These are phyloP conservation scores for Premnoplex brunnescens DNA, from an alignment of 2,797 vertebrate species.

Conservation along the genomic window DNA sequence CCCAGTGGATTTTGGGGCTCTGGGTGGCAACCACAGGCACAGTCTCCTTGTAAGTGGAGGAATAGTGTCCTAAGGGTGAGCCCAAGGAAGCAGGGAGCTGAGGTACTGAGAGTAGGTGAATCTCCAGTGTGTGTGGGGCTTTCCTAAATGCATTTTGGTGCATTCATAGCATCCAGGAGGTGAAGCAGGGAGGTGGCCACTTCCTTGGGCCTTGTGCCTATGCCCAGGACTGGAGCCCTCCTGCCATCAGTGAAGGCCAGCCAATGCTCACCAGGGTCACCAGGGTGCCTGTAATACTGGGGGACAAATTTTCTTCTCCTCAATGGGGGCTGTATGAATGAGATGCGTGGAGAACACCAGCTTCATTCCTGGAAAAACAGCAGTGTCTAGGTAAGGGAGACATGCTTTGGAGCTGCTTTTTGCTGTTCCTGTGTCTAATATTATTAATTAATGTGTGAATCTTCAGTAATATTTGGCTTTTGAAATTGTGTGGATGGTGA, in stretches of 20 bases:
- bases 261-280: not conserved
- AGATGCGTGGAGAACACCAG: fast-evolving
- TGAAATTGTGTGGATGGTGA: not conserved
- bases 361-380: not conserved
- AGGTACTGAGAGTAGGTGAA: not conserved
- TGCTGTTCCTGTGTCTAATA: not conserved
- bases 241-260: not conserved
- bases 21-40: not conserved
- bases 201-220: not conserved
- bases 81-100: not conserved
- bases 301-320: fast-evolving
- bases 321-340: not conserved
- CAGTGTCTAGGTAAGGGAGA: not conserved
- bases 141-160: not conserved
- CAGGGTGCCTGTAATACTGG: not conserved
- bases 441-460: not conserved
- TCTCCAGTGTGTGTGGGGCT: not conserved
- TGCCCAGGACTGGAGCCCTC: not conserved
- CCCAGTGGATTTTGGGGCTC: not conserved
- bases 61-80: not conserved
- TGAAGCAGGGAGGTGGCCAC: not conserved
- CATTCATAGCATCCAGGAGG: not conserved
- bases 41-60: not conserved
- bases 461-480: not conserved
- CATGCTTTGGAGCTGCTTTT: not conserved